Evolutionary conservation across 2,113 vertebrate genomes (phyloP).

Genomic region (Scatophagus argus): DNA sequence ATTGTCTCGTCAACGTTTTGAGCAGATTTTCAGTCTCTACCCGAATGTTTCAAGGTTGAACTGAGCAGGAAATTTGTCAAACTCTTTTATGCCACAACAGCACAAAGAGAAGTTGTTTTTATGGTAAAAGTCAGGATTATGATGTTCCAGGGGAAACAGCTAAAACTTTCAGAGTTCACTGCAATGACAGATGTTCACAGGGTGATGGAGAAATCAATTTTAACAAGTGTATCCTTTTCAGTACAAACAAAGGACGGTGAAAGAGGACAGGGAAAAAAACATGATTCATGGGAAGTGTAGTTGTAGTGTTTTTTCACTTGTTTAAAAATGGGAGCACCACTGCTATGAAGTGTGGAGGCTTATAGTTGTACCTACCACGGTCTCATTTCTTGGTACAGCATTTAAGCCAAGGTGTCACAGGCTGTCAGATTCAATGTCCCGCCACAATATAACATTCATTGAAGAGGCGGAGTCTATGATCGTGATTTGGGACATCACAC

Average conservation of each 20-base stretch:
- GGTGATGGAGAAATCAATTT: not conserved
- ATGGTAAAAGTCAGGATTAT: not conserved
- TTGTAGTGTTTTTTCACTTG: not conserved
- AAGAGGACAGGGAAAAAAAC: not conserved
- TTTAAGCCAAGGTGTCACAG: slow-evolving; percentile 17
- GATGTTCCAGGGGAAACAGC: not conserved
- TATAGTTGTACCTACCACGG: not conserved
- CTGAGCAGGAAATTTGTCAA: not conserved
- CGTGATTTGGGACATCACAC: no score
- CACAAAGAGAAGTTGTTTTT: not conserved
- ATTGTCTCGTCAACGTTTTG: not conserved
- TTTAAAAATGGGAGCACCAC: no score
- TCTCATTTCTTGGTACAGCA: slow-evolving; percentile 40
- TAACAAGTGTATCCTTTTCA: not conserved
- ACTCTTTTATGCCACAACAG: not conserved
- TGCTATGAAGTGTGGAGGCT: not conserved
- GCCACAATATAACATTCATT: not conserved
- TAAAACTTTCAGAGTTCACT: not conserved
- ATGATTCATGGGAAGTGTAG: not conserved
- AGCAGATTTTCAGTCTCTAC: not conserved
- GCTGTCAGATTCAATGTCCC: not conserved
- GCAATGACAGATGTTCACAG: not conserved
- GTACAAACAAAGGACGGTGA: not conserved
- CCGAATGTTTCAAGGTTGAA: not conserved
- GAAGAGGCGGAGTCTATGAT: no score